Percentiles rank a stretch among this genome's conserved stretches.
These are phyloP conservation scores for Agrilus planipennis DNA, from an alignment of 1,140 invertebrate genomes.

Conservation along the genomic window DNA sequence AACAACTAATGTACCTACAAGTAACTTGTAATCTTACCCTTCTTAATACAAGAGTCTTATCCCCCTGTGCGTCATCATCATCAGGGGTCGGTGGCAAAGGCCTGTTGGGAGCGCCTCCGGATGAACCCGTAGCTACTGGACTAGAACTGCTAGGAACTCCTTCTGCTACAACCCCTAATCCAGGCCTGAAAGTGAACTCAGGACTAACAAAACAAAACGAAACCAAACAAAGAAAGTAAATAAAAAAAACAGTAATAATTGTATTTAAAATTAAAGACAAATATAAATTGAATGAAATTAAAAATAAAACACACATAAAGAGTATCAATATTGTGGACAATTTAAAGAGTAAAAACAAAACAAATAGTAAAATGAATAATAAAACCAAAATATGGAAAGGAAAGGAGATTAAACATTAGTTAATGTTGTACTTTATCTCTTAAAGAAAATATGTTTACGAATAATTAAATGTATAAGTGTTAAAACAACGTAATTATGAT, in stretches of 20 bases:
- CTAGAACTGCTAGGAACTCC: constrained; percentile 31
- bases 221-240: constrained; percentile 23
- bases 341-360: constrained; percentile 2
- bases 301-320: too few relatives aligned
- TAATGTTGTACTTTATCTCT: too few relatives aligned
- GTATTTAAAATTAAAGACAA: neutral
- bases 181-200: constrained; percentile 79
- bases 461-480: too few relatives aligned
- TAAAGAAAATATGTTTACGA: too few relatives aligned
- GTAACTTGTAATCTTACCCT: too few relatives aligned
- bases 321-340: too few relatives aligned
- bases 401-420: neutral
- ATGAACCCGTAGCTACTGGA: constrained; percentile 38
- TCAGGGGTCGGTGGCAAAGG: constrained; percentile 89
- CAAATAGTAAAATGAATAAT: constrained; percentile 1
- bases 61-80: constrained; percentile 66
- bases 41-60: constrained; percentile 81
- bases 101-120: constrained; percentile 71
- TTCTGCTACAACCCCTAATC: constrained; percentile 44
- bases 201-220: constrained; percentile 46
- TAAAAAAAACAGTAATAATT: neutral
- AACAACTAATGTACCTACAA: too few relatives aligned
- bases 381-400: constrained; percentile 2
- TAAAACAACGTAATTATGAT: too few relatives aligned
- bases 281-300: constrained; percentile 4